Evolutionary conservation across 2,797 vertebrate species (phyloP), one percentile per base, ranked within the genome.

Genomic region (Sebastolobus alascanus): DNA sequence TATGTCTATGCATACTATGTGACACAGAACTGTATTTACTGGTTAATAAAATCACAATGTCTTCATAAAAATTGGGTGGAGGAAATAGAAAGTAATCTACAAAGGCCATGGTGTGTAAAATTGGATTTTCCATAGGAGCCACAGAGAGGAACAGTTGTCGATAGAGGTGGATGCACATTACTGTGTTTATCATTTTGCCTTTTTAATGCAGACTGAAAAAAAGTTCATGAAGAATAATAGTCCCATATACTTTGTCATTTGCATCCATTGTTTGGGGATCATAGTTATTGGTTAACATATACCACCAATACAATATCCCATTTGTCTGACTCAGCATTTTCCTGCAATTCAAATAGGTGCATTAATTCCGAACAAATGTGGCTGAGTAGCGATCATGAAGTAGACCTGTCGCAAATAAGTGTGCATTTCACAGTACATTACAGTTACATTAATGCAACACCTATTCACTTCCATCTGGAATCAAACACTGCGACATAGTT

Each of bases 81-180:
- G 83, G 86, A 93, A 91, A 94, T 91, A 93, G 90, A 94, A 95
- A 95, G 94, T 95, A 94, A 95, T 95, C 93, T 95, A 90, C 91
- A 91, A 93, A 94, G 87, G 92, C 94, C 91, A 76, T 93, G 94
- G 91, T 93, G 94, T 96, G 96, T 96, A 95, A 96, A 96, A 96
- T 96, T 96, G 93, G 92, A 96, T 95, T 96, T 96, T 94, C 93
- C 87, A 92, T 92, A 91, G 90, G 90, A 93, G 92, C 89, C 91
- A 88, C 84, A 46, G 87, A 93, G 94, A 94, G 91, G 92, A 96
- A 95, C 93, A 93, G 90, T 94, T 94, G 92, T 95, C 90, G 93
- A 93, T 94, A 84, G 90, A 94, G 91, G 92, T 93, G 90, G 91
- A 90, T 94, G 87, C 90, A 87, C 89, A 89, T 80, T 87, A 75